A percentile compares a stretch with the other conserved stretches of the same genome.
Conservation (phyloP, 2,113 vertebrate species). For the Butastur rufipennis region DNA sequence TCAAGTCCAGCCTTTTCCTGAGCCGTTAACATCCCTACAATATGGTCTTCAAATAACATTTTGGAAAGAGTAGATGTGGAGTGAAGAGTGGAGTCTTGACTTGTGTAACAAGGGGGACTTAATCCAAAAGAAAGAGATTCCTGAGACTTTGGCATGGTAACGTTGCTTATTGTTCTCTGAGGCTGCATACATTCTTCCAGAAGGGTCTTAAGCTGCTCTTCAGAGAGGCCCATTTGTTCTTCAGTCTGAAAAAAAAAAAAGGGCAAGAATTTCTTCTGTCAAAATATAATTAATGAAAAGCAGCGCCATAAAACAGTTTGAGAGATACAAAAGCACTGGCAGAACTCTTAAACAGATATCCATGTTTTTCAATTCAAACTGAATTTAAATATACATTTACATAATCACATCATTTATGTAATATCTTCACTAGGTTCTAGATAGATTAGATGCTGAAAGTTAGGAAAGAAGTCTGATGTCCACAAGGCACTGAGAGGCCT, state of each 20-base stretch:
- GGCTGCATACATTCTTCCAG: constrained; percentile 68
- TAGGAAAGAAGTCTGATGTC: background rate
- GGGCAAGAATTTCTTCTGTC: constrained; percentile 40
- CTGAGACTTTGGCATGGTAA: constrained; percentile 60
- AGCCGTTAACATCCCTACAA: constrained; percentile 33
- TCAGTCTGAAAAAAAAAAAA: constrained; percentile 58
- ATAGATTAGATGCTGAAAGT: background rate
- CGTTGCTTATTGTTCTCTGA: constrained; percentile 44
- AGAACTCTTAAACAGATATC: background rate
- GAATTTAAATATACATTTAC: background rate
- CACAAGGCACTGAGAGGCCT: background rate
- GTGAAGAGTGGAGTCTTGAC: constrained; percentile 40
- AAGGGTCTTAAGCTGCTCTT: constrained; percentile 72
- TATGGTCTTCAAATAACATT: constrained; percentile 56
- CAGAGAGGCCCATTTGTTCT: constrained; percentile 60
- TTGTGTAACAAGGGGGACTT: constrained; percentile 31
- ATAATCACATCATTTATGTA: background rate
- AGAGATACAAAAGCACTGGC: background rate
- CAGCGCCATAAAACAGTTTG: background rate
- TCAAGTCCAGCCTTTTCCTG: background rate
- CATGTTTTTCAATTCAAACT: background rate
- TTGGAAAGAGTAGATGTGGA: constrained; percentile 48
- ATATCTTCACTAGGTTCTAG: background rate
- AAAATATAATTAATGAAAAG: constrained; percentile 51
- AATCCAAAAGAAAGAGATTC: constrained; percentile 50